Conservation (phyloP, 1,140 invertebrate genomes). For the Bombus soroeensis region DNA sequence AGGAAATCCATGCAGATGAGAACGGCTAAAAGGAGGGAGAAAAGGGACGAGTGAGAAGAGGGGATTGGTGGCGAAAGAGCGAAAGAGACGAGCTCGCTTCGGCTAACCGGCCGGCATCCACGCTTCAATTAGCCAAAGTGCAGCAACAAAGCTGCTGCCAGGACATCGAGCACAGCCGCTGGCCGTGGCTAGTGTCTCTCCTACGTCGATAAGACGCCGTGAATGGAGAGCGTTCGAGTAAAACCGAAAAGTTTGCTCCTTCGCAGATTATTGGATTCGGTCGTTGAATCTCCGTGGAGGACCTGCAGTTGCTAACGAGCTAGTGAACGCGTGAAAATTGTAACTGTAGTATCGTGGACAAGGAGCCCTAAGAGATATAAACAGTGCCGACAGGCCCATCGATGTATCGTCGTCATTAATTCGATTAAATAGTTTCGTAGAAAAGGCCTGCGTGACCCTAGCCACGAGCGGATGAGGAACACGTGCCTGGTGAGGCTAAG, state of each 20-base stretch:
- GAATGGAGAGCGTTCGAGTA: not conserved
- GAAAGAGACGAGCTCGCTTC: constrained; percentile 29
- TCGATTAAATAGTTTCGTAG: too few species aligned
- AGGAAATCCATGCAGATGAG: constrained; percentile 80
- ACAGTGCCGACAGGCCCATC: too few species aligned
- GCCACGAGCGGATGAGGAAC: too few species aligned
- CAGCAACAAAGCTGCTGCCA: constrained; percentile 69
- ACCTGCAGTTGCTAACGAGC: not conserved
- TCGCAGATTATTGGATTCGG: not conserved
- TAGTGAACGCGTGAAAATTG: not conserved
- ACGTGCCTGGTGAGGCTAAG: too few species aligned
- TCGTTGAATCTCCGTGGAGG: not conserved
- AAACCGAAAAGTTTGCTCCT: not conserved
- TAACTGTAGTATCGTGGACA: too few species aligned
- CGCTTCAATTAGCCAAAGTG: constrained; percentile 81
- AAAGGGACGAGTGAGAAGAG: constrained; percentile 6
- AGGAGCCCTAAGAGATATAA: too few species aligned
- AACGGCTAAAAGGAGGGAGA: constrained; percentile 46
- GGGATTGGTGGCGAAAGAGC: not conserved
- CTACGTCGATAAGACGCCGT: constrained; percentile 19
- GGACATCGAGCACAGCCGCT: constrained; percentile 47
- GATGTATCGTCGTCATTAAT: too few species aligned
- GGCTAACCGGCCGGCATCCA: constrained; percentile 71
- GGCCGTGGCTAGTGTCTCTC: constrained; percentile 59
- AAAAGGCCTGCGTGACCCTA: too few species aligned